Percentiles rank a stretch among this genome's conserved stretches.
Conservation (phyloP, 2,888 invertebrate genomes). For the Drosophila emarginata region DNA sequence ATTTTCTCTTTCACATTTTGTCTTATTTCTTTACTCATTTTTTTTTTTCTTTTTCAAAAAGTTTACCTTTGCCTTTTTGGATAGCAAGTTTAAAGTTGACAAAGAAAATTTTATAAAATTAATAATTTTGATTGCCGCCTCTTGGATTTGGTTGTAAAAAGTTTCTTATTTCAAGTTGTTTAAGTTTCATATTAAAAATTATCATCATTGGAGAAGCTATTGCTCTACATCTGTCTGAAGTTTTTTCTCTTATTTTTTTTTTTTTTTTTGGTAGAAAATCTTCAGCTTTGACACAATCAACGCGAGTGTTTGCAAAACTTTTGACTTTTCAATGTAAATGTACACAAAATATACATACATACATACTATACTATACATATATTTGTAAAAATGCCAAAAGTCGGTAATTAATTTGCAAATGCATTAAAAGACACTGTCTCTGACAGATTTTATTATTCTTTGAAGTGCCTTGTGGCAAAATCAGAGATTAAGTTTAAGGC, state of each 20-base stretch:
- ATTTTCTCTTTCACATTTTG: constrained; percentile 41
- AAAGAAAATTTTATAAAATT: constrained; percentile 46
- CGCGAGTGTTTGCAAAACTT: constrained; percentile 1
- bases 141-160: constrained; percentile 11
- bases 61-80: constrained; percentile 63
- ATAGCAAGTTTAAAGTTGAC: constrained; percentile 31
- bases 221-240: background rate
- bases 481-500: no score
- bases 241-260: background rate
- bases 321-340: constrained; percentile 25
- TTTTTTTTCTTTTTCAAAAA: constrained; percentile 17
- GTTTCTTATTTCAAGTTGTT: constrained; percentile 42
- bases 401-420: constrained; percentile 19
- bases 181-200: constrained; percentile 62
- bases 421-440: background rate
- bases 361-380: background rate
- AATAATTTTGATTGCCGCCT: constrained; percentile 62
- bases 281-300: constrained; percentile 50
- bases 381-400: constrained; percentile 11
- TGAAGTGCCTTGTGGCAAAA: no score
- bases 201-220: constrained; percentile 54
- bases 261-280: background rate
- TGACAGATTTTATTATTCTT: background rate
- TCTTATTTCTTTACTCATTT: background rate
- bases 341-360: constrained; percentile 8